Percentiles rank a stretch among this genome's conserved stretches.
These are phyloP conservation scores for Drosophila diplacantha DNA, from an alignment of 2,888 invertebrate genomes.

Conservation along the genomic window DNA sequence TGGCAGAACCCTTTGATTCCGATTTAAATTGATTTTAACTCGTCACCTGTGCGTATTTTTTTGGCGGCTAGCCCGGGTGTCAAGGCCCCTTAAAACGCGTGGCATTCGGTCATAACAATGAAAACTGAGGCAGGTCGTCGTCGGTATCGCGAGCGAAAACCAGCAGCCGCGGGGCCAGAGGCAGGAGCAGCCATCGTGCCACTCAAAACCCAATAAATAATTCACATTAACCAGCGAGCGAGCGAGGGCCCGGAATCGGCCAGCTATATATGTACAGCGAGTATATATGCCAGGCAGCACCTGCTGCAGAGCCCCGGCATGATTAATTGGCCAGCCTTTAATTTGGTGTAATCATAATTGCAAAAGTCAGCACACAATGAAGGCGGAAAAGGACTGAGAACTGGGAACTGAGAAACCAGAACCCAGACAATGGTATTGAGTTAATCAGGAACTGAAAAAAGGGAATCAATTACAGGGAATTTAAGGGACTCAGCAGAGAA, in stretches of 20 bases:
- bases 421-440: constrained; percentile 15
- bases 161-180: neutral
- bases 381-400: neutral
- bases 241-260: neutral
- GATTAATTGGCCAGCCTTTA: constrained; percentile 39
- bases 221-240: constrained; percentile 44
- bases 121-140: constrained; percentile 9
- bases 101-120: constrained; percentile 44
- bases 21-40: neutral
- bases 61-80: neutral
- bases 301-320: constrained; percentile 14
- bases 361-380: constrained; percentile 25
- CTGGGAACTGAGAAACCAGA: neutral
- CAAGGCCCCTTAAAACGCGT: constrained; percentile 12
- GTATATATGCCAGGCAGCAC: neutral
- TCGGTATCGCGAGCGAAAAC: neutral
- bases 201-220: constrained; percentile 59
- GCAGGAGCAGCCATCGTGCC: constrained; percentile 24
- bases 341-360: constrained; percentile 38
- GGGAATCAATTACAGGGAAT: constrained; percentile 16
- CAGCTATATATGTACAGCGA: neutral
- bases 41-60: neutral
- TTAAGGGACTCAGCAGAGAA: neutral
- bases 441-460: constrained; percentile 15
- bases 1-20: no score